These are phyloP conservation scores for Bradynema listronoti DNA, from an alignment of 1,140 invertebrate genomes.

Conservation along the genomic window DNA sequence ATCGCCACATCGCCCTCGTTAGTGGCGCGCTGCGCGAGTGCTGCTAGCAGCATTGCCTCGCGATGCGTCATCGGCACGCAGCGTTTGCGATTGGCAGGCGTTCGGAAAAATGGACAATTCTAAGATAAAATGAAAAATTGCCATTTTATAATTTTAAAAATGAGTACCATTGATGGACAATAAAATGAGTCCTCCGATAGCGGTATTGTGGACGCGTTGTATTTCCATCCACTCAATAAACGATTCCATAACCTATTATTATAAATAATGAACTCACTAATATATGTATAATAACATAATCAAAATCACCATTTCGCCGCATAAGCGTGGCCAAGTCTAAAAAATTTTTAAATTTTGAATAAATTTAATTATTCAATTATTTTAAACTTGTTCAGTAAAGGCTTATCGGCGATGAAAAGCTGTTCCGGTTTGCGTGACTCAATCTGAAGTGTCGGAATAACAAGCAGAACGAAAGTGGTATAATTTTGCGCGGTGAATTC, in stretches of 20 bases:
- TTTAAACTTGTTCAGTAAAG: conserved; percentile 37
- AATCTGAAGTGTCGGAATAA: conserved; percentile 39
- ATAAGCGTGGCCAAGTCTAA: conserved; percentile 47
- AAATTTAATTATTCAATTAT: not conserved
- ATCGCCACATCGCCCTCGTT: not conserved
- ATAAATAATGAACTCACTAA: no score
- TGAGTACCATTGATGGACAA: conserved; percentile 39
- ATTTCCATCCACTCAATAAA: conserved; percentile 44
- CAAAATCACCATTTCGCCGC: conserved; percentile 53
- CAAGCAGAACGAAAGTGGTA: conserved; percentile 40
- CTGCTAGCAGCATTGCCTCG: conserved; percentile 21
- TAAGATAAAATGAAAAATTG: conserved; percentile 16
- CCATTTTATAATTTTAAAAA: conserved; percentile 12
- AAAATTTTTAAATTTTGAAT: conserved; percentile 22
- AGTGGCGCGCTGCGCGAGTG: not conserved
- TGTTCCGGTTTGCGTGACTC: conserved; percentile 47
- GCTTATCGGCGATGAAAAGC: conserved; percentile 39
- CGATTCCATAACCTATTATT: conserved; percentile 51
- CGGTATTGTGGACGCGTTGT: conserved; percentile 37
- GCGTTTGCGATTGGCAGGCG: conserved; percentile 36
- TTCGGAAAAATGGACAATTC: conserved; percentile 49
- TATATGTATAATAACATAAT: no score
- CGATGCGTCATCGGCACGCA: conserved; percentile 39
- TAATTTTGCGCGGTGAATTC: conserved; percentile 44
- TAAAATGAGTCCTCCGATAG: conserved; percentile 48